These are phyloP conservation scores for Holocentrus rufus DNA, from an alignment of 2,797 vertebrate genomes.

Conservation along the genomic window DNA sequence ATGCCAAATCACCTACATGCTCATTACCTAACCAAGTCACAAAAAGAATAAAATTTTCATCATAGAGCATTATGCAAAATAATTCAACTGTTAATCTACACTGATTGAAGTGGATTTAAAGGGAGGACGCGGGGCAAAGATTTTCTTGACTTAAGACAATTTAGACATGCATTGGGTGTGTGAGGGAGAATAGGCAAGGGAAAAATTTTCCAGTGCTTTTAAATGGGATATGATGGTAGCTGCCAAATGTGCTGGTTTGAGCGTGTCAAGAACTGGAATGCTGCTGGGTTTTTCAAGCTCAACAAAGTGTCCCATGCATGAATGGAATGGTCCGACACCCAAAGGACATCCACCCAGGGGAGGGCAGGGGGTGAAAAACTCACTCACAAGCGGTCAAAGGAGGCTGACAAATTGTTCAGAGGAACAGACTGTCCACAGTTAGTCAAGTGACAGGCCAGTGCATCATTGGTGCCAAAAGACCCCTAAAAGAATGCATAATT, in stretches of 20 bases:
- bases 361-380: no score
- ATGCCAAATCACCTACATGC: background rate
- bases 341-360: no score
- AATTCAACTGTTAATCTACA: background rate
- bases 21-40: background rate
- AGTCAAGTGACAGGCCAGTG: background rate
- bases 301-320: slow-evolving; percentile 11
- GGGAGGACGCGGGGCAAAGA: background rate
- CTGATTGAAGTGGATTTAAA: no score
- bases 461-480: no score
- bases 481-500: background rate
- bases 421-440: slow-evolving; percentile 36
- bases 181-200: background rate
- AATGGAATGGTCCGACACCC: no score
- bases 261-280: slow-evolving; percentile 25
- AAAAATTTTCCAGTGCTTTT: slow-evolving; percentile 3
- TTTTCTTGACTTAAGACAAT: background rate
- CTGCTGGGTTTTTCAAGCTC: slow-evolving; percentile 26
- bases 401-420: slow-evolving; percentile 22
- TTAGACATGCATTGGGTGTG: background rate
- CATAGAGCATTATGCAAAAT: no score
- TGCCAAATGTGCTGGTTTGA: no score
- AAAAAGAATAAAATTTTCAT: no score
- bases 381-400: slow-evolving; percentile 31
- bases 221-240: background rate